Evolutionary conservation across 30 jellyfish, hydroid and myxozoan species (phyloP).

Genomic region (Aurelia aurita complex sp. Pacific): DNA sequence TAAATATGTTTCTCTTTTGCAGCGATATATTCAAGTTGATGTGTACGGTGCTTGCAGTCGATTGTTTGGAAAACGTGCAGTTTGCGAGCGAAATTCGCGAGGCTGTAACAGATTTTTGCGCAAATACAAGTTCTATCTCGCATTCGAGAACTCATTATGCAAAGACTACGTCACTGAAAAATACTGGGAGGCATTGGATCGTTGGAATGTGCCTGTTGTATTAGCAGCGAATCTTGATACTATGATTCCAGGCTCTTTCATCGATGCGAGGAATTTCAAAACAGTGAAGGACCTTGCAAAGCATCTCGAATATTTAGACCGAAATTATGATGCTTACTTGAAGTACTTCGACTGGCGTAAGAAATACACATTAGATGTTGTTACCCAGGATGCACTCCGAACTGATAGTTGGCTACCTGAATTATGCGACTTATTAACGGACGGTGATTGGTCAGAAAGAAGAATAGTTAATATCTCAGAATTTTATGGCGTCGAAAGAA

Average conservation of each 20-base stretch:
- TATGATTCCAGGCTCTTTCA: constrained; percentile 73
- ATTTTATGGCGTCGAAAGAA: constrained; percentile 66
- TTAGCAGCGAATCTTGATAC: constrained; percentile 70
- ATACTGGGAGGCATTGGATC: constrained; percentile 75
- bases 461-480: constrained; percentile 48
- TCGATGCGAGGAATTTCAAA: constrained; percentile 54
- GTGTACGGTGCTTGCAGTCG: constrained; percentile 69
- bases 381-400: constrained; percentile 57
- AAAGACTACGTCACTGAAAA: constrained; percentile 80
- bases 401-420: constrained; percentile 67
- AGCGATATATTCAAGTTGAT: constrained; percentile 40
- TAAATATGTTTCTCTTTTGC: constrained; percentile 19
- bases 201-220: constrained; percentile 78
- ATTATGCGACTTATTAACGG: constrained; percentile 53
- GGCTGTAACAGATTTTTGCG: constrained; percentile 44
- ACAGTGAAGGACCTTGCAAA: constrained; percentile 47
- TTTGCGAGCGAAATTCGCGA: constrained; percentile 39
- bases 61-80: constrained; percentile 22
- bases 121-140: constrained; percentile 60
- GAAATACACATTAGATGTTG: constrained; percentile 31
- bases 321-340: constrained; percentile 36
- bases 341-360: constrained; percentile 65
- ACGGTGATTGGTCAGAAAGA: constrained; percentile 43
- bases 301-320: constrained; percentile 34
- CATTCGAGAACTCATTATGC: constrained; percentile 77